Base-by-base conservation (phyloP, 2,888 invertebrate genomes). In the Cosmopolites sordidus region DNA sequence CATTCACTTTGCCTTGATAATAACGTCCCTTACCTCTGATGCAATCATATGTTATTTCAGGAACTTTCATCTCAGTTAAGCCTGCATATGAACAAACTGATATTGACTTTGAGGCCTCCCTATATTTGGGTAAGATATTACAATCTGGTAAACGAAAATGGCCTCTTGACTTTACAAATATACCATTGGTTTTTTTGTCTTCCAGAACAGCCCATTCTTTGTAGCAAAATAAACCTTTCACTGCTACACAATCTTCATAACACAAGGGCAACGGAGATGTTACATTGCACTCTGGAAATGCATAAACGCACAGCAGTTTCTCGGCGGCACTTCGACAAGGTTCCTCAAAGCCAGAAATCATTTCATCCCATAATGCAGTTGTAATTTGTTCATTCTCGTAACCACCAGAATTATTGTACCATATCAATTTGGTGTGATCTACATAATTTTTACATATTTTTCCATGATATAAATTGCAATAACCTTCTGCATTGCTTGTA, bases 211-310 rank as follows among this genome's bases (percentile, higher is more conserved):
- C 88, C 95, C 96, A 96, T 70, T 94, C 92, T 69, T 88, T 90
- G 73, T 89, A 92, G 74, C 96, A 97, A 75, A 93, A 91, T 67
- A 92, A 83, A 72, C 89, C 84, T 70, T 87, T 87, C 17, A 93
- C 89, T 48, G 95, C 95, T 70, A 89, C 83, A 71, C 96, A 97
- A 71, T 95, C 94, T 78, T 96, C 95, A 68, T 90, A 89, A 74
- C 94, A 94, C 3, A 94, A 76, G 2, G 92, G 91, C 54, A 92
- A 77, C 2, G 87, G 83, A 53, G 80, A 79, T 44, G 84, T 77
- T 67, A 82, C 82, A 64, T 83, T 75, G 53, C 69, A 70, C 56
- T 85, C 79, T 69, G 95, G 95, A 76, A 95, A 96, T 44, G 94
- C 92, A 75, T 91, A 93, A 52, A 89, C 84, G 74, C 96, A 96